Conservation (phyloP, 2,797 vertebrate species). For the Hirundo rustica region DNA sequence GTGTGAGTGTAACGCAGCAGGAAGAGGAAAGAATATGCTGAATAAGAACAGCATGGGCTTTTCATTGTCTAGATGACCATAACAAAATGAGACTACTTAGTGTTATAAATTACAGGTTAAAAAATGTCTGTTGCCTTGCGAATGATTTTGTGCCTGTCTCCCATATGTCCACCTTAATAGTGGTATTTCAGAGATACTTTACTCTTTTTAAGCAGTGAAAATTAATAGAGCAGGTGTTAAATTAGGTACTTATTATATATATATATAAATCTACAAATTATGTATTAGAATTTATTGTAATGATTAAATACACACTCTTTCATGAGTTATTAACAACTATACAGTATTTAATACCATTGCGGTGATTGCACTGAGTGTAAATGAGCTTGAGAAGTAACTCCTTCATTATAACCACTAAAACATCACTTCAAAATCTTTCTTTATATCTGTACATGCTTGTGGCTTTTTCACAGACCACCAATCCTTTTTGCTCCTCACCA, state of each 20-base stretch:
- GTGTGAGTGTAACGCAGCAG: rapidly evolving
- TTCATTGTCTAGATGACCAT: not conserved
- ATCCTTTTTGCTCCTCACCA: not conserved
- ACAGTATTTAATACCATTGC: not conserved
- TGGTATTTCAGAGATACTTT: not conserved
- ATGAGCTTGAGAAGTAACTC: not conserved
- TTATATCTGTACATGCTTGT: rapidly evolving
- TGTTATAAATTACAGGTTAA: not conserved
- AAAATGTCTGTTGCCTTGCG: not conserved
- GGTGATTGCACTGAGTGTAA: not conserved
- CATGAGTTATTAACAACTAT: not conserved
- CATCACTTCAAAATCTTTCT: not conserved
- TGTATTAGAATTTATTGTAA: not conserved
- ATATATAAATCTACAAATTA: not conserved
- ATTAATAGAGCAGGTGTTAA: not conserved
- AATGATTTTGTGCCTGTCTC: not conserved
- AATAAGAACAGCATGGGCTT: not conserved
- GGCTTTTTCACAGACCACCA: not conserved
- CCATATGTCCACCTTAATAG: not conserved
- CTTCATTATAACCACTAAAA: not conserved
- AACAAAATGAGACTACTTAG: not conserved
- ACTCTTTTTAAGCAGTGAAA: not conserved
- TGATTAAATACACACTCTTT: not conserved
- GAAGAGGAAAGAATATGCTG: not conserved
- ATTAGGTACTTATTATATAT: not conserved